A percentile compares a stretch with the other conserved stretches of the same genome.
Conservation (phyloP, 1,140 invertebrate genomes). For the Pseudomyrmex dendroicus region DNA sequence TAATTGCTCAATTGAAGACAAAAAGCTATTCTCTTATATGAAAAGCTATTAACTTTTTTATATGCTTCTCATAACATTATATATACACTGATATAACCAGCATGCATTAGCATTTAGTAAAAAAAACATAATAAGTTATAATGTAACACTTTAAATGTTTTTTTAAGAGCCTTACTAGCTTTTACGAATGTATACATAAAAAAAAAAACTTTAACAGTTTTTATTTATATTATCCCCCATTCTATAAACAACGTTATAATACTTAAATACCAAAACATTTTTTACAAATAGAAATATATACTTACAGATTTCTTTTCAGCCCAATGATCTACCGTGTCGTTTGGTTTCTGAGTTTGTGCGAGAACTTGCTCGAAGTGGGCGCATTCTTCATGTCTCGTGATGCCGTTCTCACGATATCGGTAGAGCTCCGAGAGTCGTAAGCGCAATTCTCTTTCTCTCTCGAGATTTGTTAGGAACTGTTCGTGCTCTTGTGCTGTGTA, state of each 20-base stretch:
- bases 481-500: conserved; percentile 93
- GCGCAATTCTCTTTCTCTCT: conserved; percentile 93
- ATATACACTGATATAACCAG: conserved; percentile 17
- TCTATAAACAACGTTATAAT: conserved; percentile 14
- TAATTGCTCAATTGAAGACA: background rate
- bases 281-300: conserved; percentile 71
- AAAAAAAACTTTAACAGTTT: too few species aligned
- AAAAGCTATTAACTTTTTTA: conserved; percentile 14
- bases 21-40: background rate
- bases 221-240: background rate
- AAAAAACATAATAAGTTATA: background rate
- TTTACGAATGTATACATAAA: conserved; percentile 43
- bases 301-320: conserved; percentile 87
- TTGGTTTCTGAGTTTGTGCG: conserved; percentile 81
- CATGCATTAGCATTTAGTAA: conserved; percentile 3
- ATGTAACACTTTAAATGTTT: background rate
- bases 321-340: conserved; percentile 82
- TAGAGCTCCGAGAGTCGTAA: conserved; percentile 92
- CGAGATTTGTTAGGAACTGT: conserved; percentile 90
- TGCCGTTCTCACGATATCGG: conserved; percentile 92
- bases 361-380: conserved; percentile 92
- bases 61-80: background rate
- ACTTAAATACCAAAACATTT: conserved; percentile 1
- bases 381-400: conserved; percentile 92
- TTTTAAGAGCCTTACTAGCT: conserved; percentile 46